A percentile compares a stretch with the other conserved stretches of the same genome.
Evolutionary conservation across 2,113 vertebrate species (phyloP).

Genomic region (Platysteira castanea): DNA sequence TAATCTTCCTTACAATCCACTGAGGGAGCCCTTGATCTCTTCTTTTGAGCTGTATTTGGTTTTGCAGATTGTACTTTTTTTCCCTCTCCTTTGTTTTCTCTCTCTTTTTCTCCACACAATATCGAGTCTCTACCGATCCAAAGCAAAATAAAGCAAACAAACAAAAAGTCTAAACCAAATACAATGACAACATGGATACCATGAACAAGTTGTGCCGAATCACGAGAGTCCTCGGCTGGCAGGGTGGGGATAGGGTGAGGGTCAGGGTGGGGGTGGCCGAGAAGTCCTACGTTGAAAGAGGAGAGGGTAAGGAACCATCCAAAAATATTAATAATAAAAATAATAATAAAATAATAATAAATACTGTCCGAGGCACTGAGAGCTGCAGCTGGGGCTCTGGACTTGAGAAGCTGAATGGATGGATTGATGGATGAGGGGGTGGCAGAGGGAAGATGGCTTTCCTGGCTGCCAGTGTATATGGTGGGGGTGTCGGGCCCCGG

Average conservation of each 20-base stretch:
- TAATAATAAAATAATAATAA: slow-evolving; percentile 70
- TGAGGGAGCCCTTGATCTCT: slow-evolving; percentile 15
- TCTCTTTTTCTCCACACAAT: slow-evolving; percentile 4
- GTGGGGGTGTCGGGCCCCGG: neutral
- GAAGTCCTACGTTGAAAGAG: neutral
- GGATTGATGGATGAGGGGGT: neutral
- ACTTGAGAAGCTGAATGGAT: neutral
- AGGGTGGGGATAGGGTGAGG: neutral
- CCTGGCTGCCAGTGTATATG: neutral
- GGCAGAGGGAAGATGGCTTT: neutral
- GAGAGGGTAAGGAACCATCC: slow-evolving; percentile 19
- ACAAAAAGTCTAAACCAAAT: slow-evolving; percentile 67
- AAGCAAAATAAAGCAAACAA: slow-evolving; percentile 43
- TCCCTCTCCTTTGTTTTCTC: neutral
- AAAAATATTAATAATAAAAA: slow-evolving; percentile 66
- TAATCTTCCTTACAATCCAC: slow-evolving; percentile 29
- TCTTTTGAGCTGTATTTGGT: neutral
- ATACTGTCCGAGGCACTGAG: slow-evolving; percentile 60
- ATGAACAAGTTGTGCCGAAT: slow-evolving; percentile 70
- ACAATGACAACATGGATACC: slow-evolving; percentile 77
- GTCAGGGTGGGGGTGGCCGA: neutral
- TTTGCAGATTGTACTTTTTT: neutral
- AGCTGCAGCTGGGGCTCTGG: neutral
- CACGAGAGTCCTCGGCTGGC: slow-evolving; percentile 17
- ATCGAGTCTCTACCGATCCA: slow-evolving; percentile 38